Base-by-base conservation (phyloP, 1,140 invertebrate genomes). In the Phymastichus coffea region DNA sequence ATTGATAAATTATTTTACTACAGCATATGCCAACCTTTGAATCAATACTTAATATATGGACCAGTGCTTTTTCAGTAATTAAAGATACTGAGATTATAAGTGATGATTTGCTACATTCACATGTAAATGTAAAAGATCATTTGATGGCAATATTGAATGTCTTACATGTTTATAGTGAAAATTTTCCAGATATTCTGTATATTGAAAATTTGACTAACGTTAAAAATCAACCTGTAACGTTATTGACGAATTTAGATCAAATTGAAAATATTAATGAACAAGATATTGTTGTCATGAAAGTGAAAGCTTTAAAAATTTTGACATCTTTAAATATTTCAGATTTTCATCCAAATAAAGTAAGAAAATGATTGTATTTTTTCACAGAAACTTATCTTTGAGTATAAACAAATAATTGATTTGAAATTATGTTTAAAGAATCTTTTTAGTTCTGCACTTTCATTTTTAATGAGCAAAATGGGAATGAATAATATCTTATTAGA, bases 281-380 rank as follows among this genome's bases (percentile, higher is more conserved):
- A 40, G 72, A 77, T 22, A 63, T 77, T 30, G 77, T 79, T 33
- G 63, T 79, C 51, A 75, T 89, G 53, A 86, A 88, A 74, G 76
- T 88, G 1, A 88, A 88, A 75, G 79, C 84, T 2, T 82, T 88
- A 12, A 83, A 84, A 43, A 81, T 88, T 28, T 83, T 88, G 66
- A 63, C 88, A 4, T 70, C 75, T 40, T 63, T 86, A 8, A 83
- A 87, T 65, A 78, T 79, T n/a, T 77, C 78, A 8, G 74, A 80
- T 6, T 83, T 88, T 63, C 76, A 81, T 15, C 76, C 83, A 2
- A 75, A 82, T 23, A 82, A 84, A 62, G 71, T 73, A 66, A 57
- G 35, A 33, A 49, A 4, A 44, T 62, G 33, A 57, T 35, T 41
- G 8, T 52, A 51, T 10, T 35, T 38, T 54, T 54, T 46, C n/a